These are phyloP conservation scores for Byasa hedistus DNA, from an alignment of 2,888 invertebrate species.

Conservation along the genomic window DNA sequence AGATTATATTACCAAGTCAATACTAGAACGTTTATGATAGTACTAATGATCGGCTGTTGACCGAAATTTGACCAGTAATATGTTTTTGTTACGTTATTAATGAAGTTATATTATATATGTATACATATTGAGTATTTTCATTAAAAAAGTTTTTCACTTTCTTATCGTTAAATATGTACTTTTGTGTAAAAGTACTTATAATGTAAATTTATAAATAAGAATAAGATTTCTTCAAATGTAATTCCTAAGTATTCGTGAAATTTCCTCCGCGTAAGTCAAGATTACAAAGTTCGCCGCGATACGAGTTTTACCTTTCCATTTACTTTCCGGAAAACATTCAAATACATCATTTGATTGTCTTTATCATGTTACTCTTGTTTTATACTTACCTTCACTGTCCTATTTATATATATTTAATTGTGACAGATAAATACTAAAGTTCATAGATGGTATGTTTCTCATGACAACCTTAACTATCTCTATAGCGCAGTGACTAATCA, in stretches of 20 bases:
- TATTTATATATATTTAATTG: background rate
- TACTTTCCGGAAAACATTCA: background rate
- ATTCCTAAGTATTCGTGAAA: background rate
- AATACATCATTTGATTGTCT: background rate
- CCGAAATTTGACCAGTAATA: background rate
- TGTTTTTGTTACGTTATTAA: background rate
- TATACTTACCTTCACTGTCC: background rate
- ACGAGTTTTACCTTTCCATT: background rate
- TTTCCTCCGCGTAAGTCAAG: background rate
- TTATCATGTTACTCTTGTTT: background rate
- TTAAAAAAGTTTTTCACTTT: no score
- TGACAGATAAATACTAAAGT: no score
- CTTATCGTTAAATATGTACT: no score
- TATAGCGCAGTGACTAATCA: background rate
- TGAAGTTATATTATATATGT: no score
- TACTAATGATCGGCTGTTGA: background rate
- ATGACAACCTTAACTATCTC: background rate
- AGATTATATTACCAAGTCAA: conserved; percentile 7
- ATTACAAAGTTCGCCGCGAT: background rate
- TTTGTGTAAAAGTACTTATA: no score
- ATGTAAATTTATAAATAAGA: no score
- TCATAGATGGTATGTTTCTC: no score
- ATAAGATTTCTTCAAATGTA: no score
- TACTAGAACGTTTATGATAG: background rate
- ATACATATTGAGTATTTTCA: background rate